phyloP scores from a whole-genome alignment of 2,888 invertebrate species.

The Leptothorax acervorum region DNA sequence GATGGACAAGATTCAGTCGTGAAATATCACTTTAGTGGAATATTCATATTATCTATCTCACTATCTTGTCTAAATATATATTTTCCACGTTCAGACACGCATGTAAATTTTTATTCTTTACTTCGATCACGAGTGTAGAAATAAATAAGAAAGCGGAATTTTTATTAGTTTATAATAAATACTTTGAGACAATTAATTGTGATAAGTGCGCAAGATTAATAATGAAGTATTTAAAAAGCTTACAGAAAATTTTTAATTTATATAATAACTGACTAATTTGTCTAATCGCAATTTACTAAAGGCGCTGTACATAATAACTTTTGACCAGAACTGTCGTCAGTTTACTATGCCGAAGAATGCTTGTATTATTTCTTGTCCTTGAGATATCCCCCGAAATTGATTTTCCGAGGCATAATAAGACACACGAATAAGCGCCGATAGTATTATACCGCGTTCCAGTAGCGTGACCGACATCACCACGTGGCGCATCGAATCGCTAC shows the following conservation, averaged over 20 bases:
- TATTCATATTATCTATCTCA: neutral
- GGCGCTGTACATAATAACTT: neutral
- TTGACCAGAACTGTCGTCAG: neutral
- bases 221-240: neutral
- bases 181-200: neutral
- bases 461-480: slow-evolving; percentile 26
- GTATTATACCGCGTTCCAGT: slow-evolving; percentile 5
- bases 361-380: slow-evolving; percentile 19
- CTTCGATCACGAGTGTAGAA: too few relatives aligned
- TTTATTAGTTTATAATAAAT: neutral
- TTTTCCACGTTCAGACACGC: neutral
- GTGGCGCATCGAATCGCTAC: neutral
- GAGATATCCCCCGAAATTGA: slow-evolving; percentile 35
- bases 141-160: neutral
- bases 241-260: neutral
- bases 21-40: neutral
- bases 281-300: neutral
- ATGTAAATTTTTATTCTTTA: neutral
- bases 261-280: neutral
- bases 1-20: neutral
- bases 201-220: neutral
- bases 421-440: neutral
- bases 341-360: neutral
- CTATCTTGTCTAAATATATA: neutral
- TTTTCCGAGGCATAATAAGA: slow-evolving; percentile 19